Base-by-base conservation (phyloP, 2,113 vertebrate genomes). In the Notechis scutatus region DNA sequence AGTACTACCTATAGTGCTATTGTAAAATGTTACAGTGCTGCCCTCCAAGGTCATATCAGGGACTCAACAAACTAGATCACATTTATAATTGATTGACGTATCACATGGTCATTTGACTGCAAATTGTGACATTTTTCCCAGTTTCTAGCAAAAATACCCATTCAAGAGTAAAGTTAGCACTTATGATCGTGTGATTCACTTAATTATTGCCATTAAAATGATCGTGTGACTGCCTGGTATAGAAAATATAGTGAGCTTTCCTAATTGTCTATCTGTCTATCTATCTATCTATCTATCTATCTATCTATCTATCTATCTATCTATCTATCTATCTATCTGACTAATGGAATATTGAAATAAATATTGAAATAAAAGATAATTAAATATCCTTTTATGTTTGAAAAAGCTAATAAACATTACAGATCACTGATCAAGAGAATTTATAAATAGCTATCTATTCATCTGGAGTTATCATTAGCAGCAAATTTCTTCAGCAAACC, bases 391-490 rank as follows among this genome's bases (percentile, higher is more conserved):
- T 50, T 64, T 14, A 52, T 89, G 54, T 57, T 0, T 8, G 2
- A 94, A 57, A 96, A 91, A 90, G 85, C 8, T 91, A n/a, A 20
- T 59, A 96, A 20, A 21, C 18, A 59, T 15, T 56, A n/a, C 4
- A 90, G 52, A 11, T 69, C 59, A 93, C 7, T 64, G 81, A 92
- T 93, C 93, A 95, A 14, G 1, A 10, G 34, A 26, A 29, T 26
- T 90, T 92, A 93, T 18, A 91, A 89, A 92, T 74, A 92, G 7
- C 11, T 21, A 24, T 23, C 59, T 59, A 89, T 9, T 29, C 54
- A 15, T 52, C 23, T 34, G 21, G 39, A 7, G 57, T 93, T 91
- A 87, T 45, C 85, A n/a, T n/a, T 93, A 47, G 39, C 1, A 89
- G 39, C 29, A 47, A 47, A 26, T 26, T 57, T n/a, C 64, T 56